phyloP scores from a whole-genome alignment of 2,888 invertebrate genomes.

The Papilio demoleus region DNA sequence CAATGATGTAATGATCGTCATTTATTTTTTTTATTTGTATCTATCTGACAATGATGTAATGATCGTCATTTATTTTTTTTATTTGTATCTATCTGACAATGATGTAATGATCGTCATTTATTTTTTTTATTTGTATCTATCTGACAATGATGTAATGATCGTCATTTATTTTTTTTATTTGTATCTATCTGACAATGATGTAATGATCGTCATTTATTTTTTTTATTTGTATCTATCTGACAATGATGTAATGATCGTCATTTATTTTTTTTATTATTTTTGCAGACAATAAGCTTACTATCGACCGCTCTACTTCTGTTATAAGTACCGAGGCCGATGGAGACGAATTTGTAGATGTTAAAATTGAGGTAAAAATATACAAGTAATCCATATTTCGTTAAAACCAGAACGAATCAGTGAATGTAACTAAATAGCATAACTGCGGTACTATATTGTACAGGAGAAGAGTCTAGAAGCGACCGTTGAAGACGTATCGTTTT shows the following conservation, averaged over 20 bases:
- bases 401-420: no score
- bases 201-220: conserved; percentile 13
- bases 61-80: no score
- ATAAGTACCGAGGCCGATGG: conserved; percentile 65
- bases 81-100: neutral
- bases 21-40: no score
- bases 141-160: neutral
- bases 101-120: conserved; percentile 3
- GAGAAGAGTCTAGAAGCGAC: conserved; percentile 49
- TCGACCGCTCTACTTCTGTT: conserved; percentile 59
- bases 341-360: conserved; percentile 58
- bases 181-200: neutral
- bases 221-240: no score
- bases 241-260: neutral
- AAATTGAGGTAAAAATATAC: conserved; percentile 51
- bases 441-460: no score
- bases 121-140: no score
- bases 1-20: neutral
- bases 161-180: no score
- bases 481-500: conserved; percentile 70
- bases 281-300: conserved; percentile 52
- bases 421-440: no score
- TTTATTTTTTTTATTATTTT: conserved; percentile 37
- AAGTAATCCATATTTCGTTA: neutral
- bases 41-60: neutral